A percentile compares a stretch with the other conserved stretches of the same genome.
Evolutionary conservation across 2,888 invertebrate genomes (phyloP).

Genomic region (Tachina grossa): DNA sequence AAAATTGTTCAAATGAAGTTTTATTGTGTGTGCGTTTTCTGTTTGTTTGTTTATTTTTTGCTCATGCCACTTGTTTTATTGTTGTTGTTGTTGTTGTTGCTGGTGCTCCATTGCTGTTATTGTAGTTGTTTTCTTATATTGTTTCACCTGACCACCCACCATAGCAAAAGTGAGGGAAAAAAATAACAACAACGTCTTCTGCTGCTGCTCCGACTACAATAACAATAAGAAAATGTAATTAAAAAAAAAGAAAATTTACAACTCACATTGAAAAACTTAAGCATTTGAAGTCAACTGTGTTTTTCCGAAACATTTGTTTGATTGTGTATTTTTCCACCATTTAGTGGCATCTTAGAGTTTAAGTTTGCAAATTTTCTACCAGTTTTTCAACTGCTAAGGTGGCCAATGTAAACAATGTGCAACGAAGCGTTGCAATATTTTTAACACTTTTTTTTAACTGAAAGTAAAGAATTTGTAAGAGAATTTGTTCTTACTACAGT

Average conservation of each 20-base stretch:
- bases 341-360: slow-evolving; percentile 60
- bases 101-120: slow-evolving; percentile 9
- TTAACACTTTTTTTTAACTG: slow-evolving; percentile 39
- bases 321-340: slow-evolving; percentile 28
- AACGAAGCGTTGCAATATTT: slow-evolving; percentile 63
- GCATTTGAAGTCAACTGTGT: slow-evolving; percentile 65
- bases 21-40: slow-evolving; percentile 55
- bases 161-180: slow-evolving; percentile 65
- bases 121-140: slow-evolving; percentile 70
- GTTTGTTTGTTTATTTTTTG: slow-evolving; percentile 46
- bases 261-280: slow-evolving; percentile 62
- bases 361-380: slow-evolving; percentile 55
- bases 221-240: slow-evolving; percentile 39
- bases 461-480: slow-evolving; percentile 70
- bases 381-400: slow-evolving; percentile 55
- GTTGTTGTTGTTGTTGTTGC: slow-evolving; percentile 59
- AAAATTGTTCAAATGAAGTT: slow-evolving; percentile 69
- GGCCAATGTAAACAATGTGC: slow-evolving; percentile 57
- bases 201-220: not conserved
- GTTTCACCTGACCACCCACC: slow-evolving; percentile 83
- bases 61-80: slow-evolving; percentile 72
- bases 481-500: slow-evolving; percentile 77
- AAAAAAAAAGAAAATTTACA: slow-evolving; percentile 62
- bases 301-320: slow-evolving; percentile 5
- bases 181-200: slow-evolving; percentile 60